A percentile compares a stretch with the other conserved stretches of the same genome.
phyloP scores from a whole-genome alignment of 2,113 vertebrate genomes.

The Dermatemys mawii region DNA sequence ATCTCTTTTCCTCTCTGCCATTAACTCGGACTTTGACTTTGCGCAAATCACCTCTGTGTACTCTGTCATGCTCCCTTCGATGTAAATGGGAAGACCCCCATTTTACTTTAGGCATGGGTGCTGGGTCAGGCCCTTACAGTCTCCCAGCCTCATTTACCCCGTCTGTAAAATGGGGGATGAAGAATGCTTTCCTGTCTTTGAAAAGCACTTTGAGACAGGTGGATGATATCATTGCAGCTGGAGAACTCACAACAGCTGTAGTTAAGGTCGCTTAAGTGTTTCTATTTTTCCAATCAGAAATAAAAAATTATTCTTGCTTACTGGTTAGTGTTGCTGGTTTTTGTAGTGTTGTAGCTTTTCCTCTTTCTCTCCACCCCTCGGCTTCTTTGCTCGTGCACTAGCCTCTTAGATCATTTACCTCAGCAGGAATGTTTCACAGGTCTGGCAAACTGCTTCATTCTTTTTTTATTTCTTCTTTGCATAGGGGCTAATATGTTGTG shows the following conservation, averaged over 20 bases:
- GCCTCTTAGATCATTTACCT: not conserved
- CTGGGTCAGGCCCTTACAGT: not conserved
- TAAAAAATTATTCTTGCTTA: not conserved
- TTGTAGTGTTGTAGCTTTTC: not conserved
- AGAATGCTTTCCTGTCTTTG: not conserved
- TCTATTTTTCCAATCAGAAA: not conserved
- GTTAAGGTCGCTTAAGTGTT: not conserved
- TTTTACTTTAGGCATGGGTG: not conserved
- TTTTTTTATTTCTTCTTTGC: not conserved
- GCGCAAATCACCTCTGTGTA: not conserved
- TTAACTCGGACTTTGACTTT: not conserved
- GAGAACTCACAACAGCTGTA: not conserved
- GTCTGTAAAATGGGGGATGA: not conserved
- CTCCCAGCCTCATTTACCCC: not conserved
- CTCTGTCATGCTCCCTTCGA: not conserved
- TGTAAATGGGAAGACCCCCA: not conserved
- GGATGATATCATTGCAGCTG: not conserved
- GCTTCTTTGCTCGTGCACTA: not conserved
- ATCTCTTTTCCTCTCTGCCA: not conserved
- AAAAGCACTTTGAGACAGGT: not conserved
- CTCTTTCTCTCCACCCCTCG: rapidly evolving
- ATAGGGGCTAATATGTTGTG: not conserved
- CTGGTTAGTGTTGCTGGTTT: not conserved
- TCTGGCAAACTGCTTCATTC: not conserved
- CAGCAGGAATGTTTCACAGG: not conserved